Evolutionary conservation across 2,888 invertebrate genomes (phyloP), one percentile per base, ranked within the genome.

Genomic region (Mesorhabditis belari): DNA sequence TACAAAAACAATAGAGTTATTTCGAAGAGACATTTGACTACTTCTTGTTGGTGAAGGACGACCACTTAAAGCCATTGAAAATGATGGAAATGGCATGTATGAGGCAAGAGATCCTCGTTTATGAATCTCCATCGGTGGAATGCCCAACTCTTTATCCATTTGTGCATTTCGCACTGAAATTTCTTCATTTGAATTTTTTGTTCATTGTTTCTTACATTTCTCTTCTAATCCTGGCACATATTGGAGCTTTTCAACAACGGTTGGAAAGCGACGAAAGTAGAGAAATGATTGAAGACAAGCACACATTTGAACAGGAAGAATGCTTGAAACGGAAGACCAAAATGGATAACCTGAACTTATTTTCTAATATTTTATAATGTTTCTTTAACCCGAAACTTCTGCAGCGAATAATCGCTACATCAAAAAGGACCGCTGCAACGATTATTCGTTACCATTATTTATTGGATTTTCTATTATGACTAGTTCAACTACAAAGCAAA

Each of bases 381-480:
- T n/a, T n/a, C n/a, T n/a, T n/a, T n/a, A n/a, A n/a, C n/a, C n/a
- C n/a, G n/a, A n/a, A n/a, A n/a, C n/a, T n/a, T n/a, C n/a, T n/a
- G n/a, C n/a, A n/a, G n/a, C n/a, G n/a, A n/a, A n/a, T n/a, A n/a
- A n/a, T n/a, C n/a, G n/a, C n/a, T n/a, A n/a, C n/a, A n/a, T n/a
- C n/a, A n/a, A n/a, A n/a, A n/a, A n/a, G n/a, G n/a, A n/a, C n/a
- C n/a, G n/a, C n/a, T n/a, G n/a, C n/a, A n/a, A n/a, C n/a, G n/a
- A n/a, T n/a, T 96, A 95, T 86, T 94, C 92, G 81, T 88, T 96
- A 58, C 96, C 96, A n/a, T 94, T 96, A 93, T 95, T 96, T 80
- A 88, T 90, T 23, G 96, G 96, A 6, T 96, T 96, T 83, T 87
- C 93, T 66, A 89, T 96, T 65, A 94, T 96, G 93, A 95, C 95